These are phyloP conservation scores for Cotesia glomerata DNA, from an alignment of 1,140 invertebrate genomes.

Conservation along the genomic window DNA sequence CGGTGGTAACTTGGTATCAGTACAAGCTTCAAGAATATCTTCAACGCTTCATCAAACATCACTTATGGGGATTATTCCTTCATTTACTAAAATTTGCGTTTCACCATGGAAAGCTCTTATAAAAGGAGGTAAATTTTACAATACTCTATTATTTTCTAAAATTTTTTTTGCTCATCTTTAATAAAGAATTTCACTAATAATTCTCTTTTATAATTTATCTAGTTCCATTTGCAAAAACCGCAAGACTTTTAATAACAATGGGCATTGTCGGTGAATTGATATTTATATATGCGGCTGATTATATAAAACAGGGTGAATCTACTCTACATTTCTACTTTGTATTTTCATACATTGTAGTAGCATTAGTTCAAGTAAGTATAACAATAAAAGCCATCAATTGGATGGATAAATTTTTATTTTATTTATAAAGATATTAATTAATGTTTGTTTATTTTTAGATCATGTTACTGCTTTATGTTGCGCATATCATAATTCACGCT, in stretches of 20 bases:
- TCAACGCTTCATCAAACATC: slow-evolving; percentile 88
- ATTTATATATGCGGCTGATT: slow-evolving; percentile 85
- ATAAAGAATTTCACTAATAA: not conserved
- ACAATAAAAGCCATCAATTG: not conserved
- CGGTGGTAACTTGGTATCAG: slow-evolving; percentile 95
- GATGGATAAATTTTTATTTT: not conserved
- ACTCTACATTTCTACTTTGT: slow-evolving; percentile 70
- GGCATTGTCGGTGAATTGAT: slow-evolving; percentile 91
- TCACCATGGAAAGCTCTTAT: slow-evolving; percentile 83
- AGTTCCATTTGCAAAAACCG: slow-evolving; percentile 79
- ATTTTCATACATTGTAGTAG: slow-evolving; percentile 71
- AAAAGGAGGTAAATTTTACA: slow-evolving; percentile 70
- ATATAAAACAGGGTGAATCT: slow-evolving; percentile 67
- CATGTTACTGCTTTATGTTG: slow-evolving; percentile 79
- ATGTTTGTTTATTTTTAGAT: slow-evolving; percentile 67
- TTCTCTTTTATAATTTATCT: slow-evolving; percentile 41
- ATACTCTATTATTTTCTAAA: slow-evolving; percentile 7
- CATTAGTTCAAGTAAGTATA: slow-evolving; percentile 67
- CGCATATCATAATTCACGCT: slow-evolving; percentile 85
- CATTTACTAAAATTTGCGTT: slow-evolving; percentile 74
- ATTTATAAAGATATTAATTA: not conserved
- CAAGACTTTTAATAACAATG: slow-evolving; percentile 83
- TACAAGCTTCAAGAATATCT: slow-evolving; percentile 94
- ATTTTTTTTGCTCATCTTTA: not conserved
- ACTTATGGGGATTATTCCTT: slow-evolving; percentile 77